Evolutionary conservation across 2,113 vertebrate genomes (phyloP).

Genomic region (Nibea coibor): DNA sequence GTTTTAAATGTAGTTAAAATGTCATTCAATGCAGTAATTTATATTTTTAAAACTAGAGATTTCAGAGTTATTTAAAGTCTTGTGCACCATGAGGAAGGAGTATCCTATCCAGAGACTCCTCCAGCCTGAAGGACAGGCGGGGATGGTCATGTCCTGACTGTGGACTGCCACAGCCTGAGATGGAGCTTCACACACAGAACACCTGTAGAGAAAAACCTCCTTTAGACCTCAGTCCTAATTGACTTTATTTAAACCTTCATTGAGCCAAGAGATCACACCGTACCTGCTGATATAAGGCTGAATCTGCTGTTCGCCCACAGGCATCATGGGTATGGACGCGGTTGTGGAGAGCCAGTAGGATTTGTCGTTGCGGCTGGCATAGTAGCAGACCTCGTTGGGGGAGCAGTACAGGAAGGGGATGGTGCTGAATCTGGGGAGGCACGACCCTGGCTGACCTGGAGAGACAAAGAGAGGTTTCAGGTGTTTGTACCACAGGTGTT

Average conservation of each 20-base stretch:
- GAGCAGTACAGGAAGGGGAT: conserved; percentile 99
- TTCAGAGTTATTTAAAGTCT: not conserved
- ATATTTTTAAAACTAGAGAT: too few relatives aligned
- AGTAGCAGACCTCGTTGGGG: conserved; percentile 92
- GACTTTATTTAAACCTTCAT: not conserved
- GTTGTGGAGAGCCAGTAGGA: conserved; percentile 99
- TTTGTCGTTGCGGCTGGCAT: conserved; percentile 94
- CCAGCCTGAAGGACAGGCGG: conserved; percentile 92
- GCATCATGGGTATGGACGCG: conserved; percentile 97
- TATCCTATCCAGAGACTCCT: conserved; percentile 98
- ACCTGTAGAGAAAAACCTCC: conserved; percentile 65
- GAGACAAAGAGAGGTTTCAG: not conserved
- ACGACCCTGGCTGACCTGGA: conserved; percentile 94
- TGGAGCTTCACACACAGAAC: conserved; percentile 94
- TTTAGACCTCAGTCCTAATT: too few relatives aligned
- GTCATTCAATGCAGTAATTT: too few relatives aligned
- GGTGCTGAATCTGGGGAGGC: conserved; percentile 94
- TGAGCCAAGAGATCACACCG: rapidly evolving
- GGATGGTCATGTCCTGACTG: conserved; percentile 94
- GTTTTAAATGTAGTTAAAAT: too few relatives aligned
- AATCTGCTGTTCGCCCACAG: conserved; percentile 88
- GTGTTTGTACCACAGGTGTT: too few relatives aligned
- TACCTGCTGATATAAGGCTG: conserved; percentile 91
- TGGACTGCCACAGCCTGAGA: conserved; percentile 94
- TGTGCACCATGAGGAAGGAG: conserved; percentile 94